Evolutionary conservation across 2,113 vertebrate genomes (phyloP).

Genomic region (Ictalurus furcatus): DNA sequence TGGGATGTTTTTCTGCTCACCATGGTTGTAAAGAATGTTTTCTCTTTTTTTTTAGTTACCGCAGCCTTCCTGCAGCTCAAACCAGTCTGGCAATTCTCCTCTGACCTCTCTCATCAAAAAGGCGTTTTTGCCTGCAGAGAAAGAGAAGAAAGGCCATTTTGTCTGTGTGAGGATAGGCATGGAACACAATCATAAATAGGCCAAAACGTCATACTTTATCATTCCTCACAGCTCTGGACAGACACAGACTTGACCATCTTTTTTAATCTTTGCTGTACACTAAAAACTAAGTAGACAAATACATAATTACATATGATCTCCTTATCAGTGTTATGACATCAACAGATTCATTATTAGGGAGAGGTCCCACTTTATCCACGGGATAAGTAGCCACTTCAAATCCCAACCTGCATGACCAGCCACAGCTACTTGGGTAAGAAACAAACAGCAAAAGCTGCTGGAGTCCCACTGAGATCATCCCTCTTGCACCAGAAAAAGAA

Average conservation of each 20-base stretch:
- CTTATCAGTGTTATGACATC: slow-evolving; percentile 51
- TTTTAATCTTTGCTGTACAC: slow-evolving; percentile 5
- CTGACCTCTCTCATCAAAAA: not conserved
- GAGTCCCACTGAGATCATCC: not conserved
- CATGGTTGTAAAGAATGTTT: slow-evolving; percentile 1
- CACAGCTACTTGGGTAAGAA: not conserved
- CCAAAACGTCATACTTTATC: slow-evolving; percentile 34
- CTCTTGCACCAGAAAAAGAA: not conserved
- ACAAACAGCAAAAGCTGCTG: not conserved
- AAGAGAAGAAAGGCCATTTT: slow-evolving; percentile 21
- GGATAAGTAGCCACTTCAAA: slow-evolving; percentile 22
- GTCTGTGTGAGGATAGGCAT: slow-evolving; percentile 36
- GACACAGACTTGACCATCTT: slow-evolving; percentile 38
- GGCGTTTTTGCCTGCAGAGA: slow-evolving; percentile 33
- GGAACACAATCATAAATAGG: slow-evolving; percentile 23
- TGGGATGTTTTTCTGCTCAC: not conserved
- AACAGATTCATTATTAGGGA: slow-evolving; percentile 52
- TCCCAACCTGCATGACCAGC: not conserved
- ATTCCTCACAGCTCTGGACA: slow-evolving; percentile 57
- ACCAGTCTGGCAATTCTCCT: slow-evolving; percentile 4
- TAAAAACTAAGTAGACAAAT: slow-evolving; percentile 58
- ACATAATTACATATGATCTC: slow-evolving; percentile 52
- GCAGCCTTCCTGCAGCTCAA: not conserved
- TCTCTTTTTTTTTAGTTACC: not conserved
- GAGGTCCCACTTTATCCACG: not conserved